Conservation (phyloP, 53 echinoderm and acorn worm genomes). For the Paracentrotus lividus region DNA sequence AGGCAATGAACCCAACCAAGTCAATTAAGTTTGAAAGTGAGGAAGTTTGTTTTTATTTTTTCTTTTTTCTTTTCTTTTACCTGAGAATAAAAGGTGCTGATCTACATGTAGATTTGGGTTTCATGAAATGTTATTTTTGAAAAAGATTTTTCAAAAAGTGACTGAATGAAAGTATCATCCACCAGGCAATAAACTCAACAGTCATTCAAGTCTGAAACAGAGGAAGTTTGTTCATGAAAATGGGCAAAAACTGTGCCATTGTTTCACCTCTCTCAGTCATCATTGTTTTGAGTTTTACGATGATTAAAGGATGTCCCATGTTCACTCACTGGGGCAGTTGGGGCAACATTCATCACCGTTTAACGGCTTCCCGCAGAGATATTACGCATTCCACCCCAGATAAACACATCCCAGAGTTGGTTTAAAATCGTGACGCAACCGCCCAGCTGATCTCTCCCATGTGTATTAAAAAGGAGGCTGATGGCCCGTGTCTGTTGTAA, state of each 20-base stretch:
- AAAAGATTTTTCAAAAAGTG: no score
- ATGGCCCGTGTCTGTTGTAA: not conserved
- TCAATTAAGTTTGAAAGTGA: no score
- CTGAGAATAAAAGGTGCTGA: no score
- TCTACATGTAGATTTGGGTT: no score
- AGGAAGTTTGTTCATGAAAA: not conserved
- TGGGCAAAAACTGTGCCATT: not conserved
- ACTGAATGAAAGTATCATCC: not conserved
- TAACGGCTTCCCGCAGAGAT: not conserved
- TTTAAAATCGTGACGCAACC: not conserved
- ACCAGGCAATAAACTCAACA: not conserved
- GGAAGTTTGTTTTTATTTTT: no score
- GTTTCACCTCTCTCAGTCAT: not conserved
- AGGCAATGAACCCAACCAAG: not conserved
- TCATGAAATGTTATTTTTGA: no score
- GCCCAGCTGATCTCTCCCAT: not conserved
- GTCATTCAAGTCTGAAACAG: not conserved
- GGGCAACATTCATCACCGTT: slow-evolving; percentile 11
- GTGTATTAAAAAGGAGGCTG: not conserved
- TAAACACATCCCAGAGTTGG: not conserved
- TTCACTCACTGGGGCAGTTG: not conserved
- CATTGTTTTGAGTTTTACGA: slow-evolving; percentile 29
- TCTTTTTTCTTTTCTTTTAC: no score
- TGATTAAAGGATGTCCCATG: slow-evolving; percentile 15
- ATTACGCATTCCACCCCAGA: not conserved